These are phyloP conservation scores for Sebastes minor DNA, from an alignment of 2,797 vertebrate species.

Conservation along the genomic window DNA sequence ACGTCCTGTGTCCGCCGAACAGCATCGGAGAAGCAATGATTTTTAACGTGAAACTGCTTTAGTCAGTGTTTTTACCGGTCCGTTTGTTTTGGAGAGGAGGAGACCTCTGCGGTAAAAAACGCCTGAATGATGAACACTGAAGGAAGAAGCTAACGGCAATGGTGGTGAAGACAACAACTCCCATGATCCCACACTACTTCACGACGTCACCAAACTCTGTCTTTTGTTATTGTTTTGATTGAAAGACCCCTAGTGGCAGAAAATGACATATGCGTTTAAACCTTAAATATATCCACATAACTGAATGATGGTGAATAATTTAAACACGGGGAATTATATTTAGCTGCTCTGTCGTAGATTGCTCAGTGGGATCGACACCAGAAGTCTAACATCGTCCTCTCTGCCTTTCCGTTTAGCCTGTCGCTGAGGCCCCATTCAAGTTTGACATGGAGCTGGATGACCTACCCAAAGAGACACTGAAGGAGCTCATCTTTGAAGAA, in stretches of 20 bases:
- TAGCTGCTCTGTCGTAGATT: background rate
- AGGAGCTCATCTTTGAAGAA: constrained; percentile 91
- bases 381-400: background rate
- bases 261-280: background rate
- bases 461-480: constrained; percentile 90
- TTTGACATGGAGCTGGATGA: constrained; percentile 93
- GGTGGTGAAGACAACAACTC: background rate
- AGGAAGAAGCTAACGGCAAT: background rate
- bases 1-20: no score
- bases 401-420: constrained; percentile 75
- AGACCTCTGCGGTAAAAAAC: no score
- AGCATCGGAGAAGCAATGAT: no score
- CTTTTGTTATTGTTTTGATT: background rate
- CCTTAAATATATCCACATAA: background rate
- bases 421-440: constrained; percentile 90
- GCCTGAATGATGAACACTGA: no score
- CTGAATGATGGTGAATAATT: background rate
- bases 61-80: no score
- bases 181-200: background rate
- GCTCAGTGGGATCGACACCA: background rate
- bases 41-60: no score
- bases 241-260: background rate
- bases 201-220: background rate
- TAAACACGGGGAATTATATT: background rate
- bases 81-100: no score